These are phyloP conservation scores for Drosophila mulleri DNA, from an alignment of 2,888 invertebrate genomes.

Conservation along the genomic window DNA sequence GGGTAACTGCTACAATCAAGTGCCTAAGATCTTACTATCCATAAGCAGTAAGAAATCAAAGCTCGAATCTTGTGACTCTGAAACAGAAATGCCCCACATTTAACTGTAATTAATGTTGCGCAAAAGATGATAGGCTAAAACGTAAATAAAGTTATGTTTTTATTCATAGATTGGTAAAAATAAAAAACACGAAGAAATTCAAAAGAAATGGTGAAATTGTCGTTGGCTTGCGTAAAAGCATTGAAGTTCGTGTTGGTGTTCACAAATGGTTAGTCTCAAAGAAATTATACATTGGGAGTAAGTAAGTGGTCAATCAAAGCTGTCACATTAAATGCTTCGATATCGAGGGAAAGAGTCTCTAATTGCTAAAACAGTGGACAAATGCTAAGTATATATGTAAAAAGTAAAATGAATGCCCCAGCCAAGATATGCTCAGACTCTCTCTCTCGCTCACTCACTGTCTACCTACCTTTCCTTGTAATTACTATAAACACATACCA, in stretches of 20 bases:
- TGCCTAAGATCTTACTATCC: neutral
- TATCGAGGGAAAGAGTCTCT: conserved; percentile 9
- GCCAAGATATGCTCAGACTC: neutral
- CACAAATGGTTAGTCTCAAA: conserved; percentile 10
- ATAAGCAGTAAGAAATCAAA: neutral
- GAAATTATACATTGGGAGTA: conserved; percentile 31
- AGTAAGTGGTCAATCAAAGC: conserved; percentile 32
- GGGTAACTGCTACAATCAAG: conserved; percentile 36
- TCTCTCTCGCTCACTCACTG: neutral
- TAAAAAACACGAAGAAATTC: neutral
- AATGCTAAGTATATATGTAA: neutral
- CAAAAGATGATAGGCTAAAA: neutral
- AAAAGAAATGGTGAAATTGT: conserved; percentile 66
- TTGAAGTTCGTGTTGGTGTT: conserved; percentile 22
- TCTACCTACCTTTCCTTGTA: too few species aligned
- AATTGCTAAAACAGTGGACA: neutral
- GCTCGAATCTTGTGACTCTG: too few species aligned
- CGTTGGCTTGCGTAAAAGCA: conserved; percentile 18
- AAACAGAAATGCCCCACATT: too few species aligned
- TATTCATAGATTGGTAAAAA: conserved; percentile 13
- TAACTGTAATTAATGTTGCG: too few species aligned
- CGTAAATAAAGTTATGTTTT: conserved; percentile 15
- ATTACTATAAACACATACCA: neutral
- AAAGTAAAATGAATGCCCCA: neutral
- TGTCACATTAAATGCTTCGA: conserved; percentile 17